Evolutionary conservation across 2,888 invertebrate species (phyloP), one percentile per base, ranked within the genome.

Genomic region (Smittia sp.): DNA sequence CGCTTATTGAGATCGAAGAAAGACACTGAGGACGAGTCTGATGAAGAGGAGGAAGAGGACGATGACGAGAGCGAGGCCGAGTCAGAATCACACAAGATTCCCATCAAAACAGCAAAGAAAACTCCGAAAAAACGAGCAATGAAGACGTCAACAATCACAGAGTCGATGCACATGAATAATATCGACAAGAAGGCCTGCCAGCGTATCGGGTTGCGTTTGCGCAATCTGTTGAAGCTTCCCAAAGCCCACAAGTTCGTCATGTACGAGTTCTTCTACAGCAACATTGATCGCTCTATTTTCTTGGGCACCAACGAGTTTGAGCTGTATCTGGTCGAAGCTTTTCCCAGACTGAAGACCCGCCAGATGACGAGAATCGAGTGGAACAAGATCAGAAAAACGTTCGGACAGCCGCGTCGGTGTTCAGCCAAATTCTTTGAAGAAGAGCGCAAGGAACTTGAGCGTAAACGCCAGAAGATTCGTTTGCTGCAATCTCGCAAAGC

Each of bases 161-260:
- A 74, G 18, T 73, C 74, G 74, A 58, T 74, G 41, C 27, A 74
- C 22, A 75, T 83, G 27, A 81, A 83, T 38, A 85, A 89, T 18
- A 89, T 91, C 18, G 95, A 96, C 80, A 88, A 92, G 75, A 92
- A 90, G 80, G 88, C 92, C 77, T 95, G 96, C 0, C 96, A 97
- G 79, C 88, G 91, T 78, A 93, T 96, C 77, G 96, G 96, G 1
- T 87, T 94, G 84, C 85, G 95, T 76, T 84, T 96, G 75, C 85
- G 95, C 76, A 99, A 99, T 84, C 86, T 99, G 32, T 85, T 99
- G 2, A 98, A 98, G 83, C 84, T 99, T 76, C 98, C 99, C 0
- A 98, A 98, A 84, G 98, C 98, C 2, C 97, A 98, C 81, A 96
- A 96, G 83, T 98, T 98, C 96, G 98, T 98, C 7, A 98, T 96